These are phyloP conservation scores for Ursus arctos DNA, from an alignment of 2,113 vertebrate genomes.

Conservation along the genomic window DNA sequence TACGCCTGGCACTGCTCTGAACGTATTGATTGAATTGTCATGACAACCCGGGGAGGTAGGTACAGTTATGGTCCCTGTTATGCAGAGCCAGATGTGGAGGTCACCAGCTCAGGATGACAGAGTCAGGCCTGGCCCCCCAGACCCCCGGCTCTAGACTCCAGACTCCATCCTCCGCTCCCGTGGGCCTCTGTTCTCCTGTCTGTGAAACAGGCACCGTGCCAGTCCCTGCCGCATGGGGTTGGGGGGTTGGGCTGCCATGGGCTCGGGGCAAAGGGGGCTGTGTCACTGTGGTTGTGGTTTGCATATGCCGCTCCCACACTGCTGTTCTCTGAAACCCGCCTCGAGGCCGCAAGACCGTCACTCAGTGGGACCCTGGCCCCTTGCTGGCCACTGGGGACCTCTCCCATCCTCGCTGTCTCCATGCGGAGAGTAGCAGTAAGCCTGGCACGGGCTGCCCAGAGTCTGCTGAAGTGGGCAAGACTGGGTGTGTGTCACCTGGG, in stretches of 20 bases:
- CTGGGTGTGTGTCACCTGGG: not conserved
- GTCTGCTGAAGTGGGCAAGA: not conserved
- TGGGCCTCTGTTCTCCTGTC: not conserved
- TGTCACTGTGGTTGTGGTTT: not conserved
- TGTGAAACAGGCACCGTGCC: not conserved
- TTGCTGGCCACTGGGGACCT: not conserved
- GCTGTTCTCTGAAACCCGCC: not conserved
- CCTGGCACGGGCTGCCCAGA: not conserved
- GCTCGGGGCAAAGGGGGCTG: not conserved
- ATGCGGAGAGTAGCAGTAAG: not conserved
- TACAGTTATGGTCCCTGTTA: not conserved
- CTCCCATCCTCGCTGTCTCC: not conserved
- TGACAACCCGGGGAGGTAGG: not conserved
- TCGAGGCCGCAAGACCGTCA: not conserved
- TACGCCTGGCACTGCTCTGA: not conserved
- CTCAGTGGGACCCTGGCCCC: not conserved
- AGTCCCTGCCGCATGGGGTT: rapidly evolving
- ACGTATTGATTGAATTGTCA: not conserved
- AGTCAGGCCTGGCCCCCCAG: not conserved
- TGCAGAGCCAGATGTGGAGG: not conserved
- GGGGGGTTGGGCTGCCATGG: not conserved
- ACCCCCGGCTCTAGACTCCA: not conserved
- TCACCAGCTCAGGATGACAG: not conserved
- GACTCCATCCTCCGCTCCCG: not conserved
- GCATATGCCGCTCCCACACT: not conserved